Evolutionary conservation across 2,797 vertebrate genomes (phyloP).

Genomic region (Amblyraja radiata): DNA sequence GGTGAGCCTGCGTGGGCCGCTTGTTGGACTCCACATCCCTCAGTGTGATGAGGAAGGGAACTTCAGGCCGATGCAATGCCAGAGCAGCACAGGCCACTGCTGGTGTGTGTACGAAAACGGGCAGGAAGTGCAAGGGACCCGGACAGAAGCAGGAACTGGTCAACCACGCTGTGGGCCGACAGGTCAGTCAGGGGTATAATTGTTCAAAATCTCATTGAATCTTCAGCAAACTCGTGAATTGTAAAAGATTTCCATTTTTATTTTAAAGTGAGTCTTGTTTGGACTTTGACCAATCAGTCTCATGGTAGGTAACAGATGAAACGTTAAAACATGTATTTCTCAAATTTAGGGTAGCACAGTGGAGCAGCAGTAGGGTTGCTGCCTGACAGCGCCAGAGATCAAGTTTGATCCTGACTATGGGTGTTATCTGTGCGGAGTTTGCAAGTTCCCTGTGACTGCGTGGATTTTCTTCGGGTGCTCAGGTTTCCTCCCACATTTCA

Average conservation of each 20-base stretch:
- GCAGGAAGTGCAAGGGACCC: conserved; percentile 75
- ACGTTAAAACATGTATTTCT: not conserved
- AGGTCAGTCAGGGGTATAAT: not conserved
- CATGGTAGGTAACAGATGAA: no score
- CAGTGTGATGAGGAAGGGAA: conserved; percentile 62
- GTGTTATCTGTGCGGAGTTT: no score
- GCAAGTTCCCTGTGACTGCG: no score
- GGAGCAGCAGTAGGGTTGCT: no score
- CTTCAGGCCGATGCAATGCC: conserved; percentile 66
- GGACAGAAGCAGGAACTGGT: conserved; percentile 68
- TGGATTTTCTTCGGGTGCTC: no score
- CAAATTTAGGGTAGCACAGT: not conserved
- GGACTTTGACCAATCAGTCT: not conserved
- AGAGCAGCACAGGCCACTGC: conserved; percentile 62
- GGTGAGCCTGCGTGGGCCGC: conserved; percentile 57
- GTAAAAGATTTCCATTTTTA: not conserved
- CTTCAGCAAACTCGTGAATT: not conserved
- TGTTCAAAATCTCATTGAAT: not conserved
- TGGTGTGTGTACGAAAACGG: conserved; percentile 76
- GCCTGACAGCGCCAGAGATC: no score
- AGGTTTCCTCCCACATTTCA: no score
- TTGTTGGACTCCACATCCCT: conserved; percentile 59
- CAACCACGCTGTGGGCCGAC: conserved; percentile 62
- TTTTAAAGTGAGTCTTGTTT: not conserved
- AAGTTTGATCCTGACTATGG: no score